Percentiles rank a stretch among this genome's conserved stretches.
These are phyloP conservation scores for Cabera pusaria DNA, from an alignment of 2,888 invertebrate species.

Conservation along the genomic window DNA sequence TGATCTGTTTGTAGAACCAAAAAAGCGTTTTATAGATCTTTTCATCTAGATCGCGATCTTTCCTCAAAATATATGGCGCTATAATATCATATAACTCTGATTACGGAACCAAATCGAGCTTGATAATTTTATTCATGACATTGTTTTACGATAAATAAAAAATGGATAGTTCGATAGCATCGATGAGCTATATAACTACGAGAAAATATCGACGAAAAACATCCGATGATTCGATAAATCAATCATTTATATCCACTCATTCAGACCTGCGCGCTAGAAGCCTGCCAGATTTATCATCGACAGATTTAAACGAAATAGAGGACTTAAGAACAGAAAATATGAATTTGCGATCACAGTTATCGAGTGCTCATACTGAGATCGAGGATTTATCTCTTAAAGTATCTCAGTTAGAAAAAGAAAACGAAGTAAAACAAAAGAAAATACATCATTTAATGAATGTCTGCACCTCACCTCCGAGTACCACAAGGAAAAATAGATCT, in stretches of 20 bases:
- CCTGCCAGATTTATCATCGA: neutral
- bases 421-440: neutral
- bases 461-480: neutral
- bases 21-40: no score
- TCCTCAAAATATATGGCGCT: no score
- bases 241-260: neutral
- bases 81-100: no score
- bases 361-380: neutral
- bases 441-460: neutral
- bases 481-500: neutral
- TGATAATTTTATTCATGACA: no score
- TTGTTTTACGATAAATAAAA: neutral
- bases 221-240: constrained; percentile 1
- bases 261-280: neutral
- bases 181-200: no score
- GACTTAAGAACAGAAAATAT: neutral
- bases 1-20: no score
- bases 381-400: neutral
- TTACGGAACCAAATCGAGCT: no score
- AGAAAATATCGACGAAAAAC: neutral
- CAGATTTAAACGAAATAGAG: neutral
- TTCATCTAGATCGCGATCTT: no score
- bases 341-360: no score
- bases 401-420: neutral
- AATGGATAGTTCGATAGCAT: no score